Conservation (phyloP, 2,113 vertebrate genomes). For the Dicentrarchus labrax region DNA sequence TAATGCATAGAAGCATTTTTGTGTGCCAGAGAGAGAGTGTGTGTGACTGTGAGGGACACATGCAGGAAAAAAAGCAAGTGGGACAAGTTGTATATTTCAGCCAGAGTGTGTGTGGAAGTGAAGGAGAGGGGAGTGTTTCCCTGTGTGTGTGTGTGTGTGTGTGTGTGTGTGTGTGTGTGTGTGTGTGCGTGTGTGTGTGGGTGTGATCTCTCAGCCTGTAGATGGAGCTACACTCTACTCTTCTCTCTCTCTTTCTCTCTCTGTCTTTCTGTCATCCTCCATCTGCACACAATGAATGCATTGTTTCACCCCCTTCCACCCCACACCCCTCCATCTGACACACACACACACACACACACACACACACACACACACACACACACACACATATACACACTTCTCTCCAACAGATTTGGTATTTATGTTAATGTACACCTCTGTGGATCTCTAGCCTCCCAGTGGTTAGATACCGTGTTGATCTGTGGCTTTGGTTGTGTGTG, state of each 20-base stretch:
- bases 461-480: constrained; percentile 85
- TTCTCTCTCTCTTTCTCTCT: constrained; percentile 82
- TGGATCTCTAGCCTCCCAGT: constrained; percentile 84
- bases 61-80: too few relatives aligned
- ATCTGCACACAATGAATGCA: constrained; percentile 87
- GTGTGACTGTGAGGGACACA: too few relatives aligned
- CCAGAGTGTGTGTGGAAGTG: background rate
- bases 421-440: constrained; percentile 90
- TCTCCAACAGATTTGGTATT: constrained; percentile 84
- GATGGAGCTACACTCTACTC: constrained; percentile 94
- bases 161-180: background rate
- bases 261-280: constrained; percentile 47
- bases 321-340: constrained; percentile 49
- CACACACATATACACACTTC: constrained; percentile 53
- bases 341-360: constrained; percentile 10
- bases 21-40: too few relatives aligned
- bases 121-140: background rate
- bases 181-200: constrained; percentile 16
- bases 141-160: constrained; percentile 8
- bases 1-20: too few relatives aligned
- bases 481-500: constrained; percentile 76
- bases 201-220: constrained; percentile 86
- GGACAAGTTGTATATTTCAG: too few relatives aligned
- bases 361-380: constrained; percentile 42
- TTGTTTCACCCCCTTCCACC: constrained; percentile 81